phyloP scores from a whole-genome alignment of 2,888 invertebrate genomes.

The Anoplius nigerrimus region DNA sequence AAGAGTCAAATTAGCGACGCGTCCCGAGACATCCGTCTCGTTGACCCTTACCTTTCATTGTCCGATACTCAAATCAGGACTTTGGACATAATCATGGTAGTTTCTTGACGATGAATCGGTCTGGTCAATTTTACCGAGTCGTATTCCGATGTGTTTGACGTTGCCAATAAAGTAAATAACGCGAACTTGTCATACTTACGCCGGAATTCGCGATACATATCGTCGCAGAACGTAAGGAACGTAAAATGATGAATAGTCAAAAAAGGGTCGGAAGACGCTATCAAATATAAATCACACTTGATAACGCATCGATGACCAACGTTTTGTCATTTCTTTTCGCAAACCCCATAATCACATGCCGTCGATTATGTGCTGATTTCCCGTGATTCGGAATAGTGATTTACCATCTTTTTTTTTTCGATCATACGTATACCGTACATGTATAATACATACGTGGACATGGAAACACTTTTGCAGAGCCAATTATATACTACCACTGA shows the following conservation, averaged over 20 bases:
- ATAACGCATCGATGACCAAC: slow-evolving; percentile 17
- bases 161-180: slow-evolving; percentile 59
- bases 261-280: slow-evolving; percentile 20
- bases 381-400: too few species aligned
- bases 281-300: slow-evolving; percentile 37
- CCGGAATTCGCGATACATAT: slow-evolving; percentile 29
- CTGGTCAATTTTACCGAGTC: slow-evolving; percentile 50
- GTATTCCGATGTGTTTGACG: slow-evolving; percentile 44
- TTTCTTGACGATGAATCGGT: slow-evolving; percentile 58
- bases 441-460: not conserved
- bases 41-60: slow-evolving; percentile 64
- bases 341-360: slow-evolving; percentile 2
- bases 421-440: not conserved
- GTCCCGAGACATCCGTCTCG: slow-evolving; percentile 40
- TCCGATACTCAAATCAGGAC: slow-evolving; percentile 60
- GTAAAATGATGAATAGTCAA: slow-evolving; percentile 23
- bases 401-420: too few species aligned
- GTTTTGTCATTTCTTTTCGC: not conserved
- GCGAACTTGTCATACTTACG: slow-evolving; percentile 58
- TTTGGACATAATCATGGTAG: slow-evolving; percentile 61
- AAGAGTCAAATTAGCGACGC: slow-evolving; percentile 41
- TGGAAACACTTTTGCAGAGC: too few species aligned
- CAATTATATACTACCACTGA: too few species aligned
- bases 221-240: slow-evolving; percentile 27
- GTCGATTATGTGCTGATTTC: too few species aligned